Percentiles rank a stretch among this genome's conserved stretches.
Conservation (phyloP, 2,113 vertebrate genomes). For the Oceanites oceanicus region DNA sequence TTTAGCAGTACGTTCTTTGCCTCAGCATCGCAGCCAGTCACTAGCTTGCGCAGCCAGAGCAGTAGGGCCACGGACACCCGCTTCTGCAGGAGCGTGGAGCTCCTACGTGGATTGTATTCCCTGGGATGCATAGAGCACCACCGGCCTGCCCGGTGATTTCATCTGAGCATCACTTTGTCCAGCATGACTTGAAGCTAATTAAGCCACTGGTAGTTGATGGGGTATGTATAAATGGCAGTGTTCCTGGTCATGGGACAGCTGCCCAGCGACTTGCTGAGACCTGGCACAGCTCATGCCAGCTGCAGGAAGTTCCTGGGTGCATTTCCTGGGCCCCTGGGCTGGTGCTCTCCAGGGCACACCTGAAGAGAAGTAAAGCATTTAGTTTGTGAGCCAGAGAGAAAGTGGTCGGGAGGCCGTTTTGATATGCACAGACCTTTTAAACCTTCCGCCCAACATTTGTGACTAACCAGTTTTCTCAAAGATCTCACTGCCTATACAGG, state of each 20-base stretch:
- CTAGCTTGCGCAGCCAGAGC: not conserved
- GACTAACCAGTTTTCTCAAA: not conserved
- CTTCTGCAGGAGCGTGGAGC: not conserved
- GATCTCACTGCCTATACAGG: not conserved
- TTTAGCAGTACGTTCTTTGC: not conserved
- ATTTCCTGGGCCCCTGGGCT: not conserved
- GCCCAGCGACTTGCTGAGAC: rapidly evolving
- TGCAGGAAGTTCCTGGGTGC: not conserved
- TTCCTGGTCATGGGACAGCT: not conserved
- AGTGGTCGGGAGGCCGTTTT: not conserved
- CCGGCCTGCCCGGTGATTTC: not conserved
- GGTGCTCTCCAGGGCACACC: not conserved
- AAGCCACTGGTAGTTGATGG: not conserved
- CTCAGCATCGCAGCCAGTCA: not conserved
- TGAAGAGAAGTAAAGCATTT: not conserved
- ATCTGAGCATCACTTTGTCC: not conserved
- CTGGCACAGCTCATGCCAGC: not conserved
- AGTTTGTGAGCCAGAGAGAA: not conserved
- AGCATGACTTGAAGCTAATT: not conserved
- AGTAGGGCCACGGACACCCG: not conserved
- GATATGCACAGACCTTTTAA: not conserved
- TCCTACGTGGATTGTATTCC: rapidly evolving
- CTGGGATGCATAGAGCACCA: not conserved
- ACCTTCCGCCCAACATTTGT: not conserved
- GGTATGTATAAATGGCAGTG: not conserved